These are phyloP conservation scores for Dinoponera quadriceps DNA, from an alignment of 1,140 invertebrate species.

Conservation along the genomic window DNA sequence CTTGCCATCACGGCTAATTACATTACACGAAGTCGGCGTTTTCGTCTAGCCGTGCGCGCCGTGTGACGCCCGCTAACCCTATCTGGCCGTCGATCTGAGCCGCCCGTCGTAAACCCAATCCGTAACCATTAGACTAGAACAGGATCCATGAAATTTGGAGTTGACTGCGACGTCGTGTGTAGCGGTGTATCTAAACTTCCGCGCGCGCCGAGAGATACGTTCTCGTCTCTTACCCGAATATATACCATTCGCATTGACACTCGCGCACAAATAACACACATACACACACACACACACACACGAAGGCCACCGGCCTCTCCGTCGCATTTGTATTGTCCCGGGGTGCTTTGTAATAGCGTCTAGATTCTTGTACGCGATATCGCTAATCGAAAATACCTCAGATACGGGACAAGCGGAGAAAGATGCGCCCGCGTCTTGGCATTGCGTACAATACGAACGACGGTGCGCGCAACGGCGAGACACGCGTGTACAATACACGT, in stretches of 20 bases:
- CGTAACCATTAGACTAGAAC: constrained; percentile 54
- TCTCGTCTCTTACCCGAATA: constrained; percentile 31
- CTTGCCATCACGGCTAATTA: constrained; percentile 10
- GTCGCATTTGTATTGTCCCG: not conserved
- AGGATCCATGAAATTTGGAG: constrained; percentile 55
- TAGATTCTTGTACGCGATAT: constrained; percentile 31
- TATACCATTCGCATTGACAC: not conserved
- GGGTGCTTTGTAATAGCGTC: not conserved
- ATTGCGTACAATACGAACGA: not conserved
- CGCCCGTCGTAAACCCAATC: constrained; percentile 59
- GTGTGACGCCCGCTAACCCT: constrained; percentile 13
- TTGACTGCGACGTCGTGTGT: constrained; percentile 22
- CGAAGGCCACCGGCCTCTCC: not conserved
- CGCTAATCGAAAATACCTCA: constrained; percentile 33
- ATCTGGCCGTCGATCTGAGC: constrained; percentile 39
- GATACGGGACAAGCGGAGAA: constrained; percentile 3
- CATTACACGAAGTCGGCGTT: constrained; percentile 1
- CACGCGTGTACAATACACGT: constrained; percentile 12
- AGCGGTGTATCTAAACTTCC: constrained; percentile 36
- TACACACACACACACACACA: not conserved
- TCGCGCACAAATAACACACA: not conserved
- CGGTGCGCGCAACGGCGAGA: not conserved
- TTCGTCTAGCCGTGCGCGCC: constrained; percentile 1
- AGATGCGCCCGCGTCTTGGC: not conserved
- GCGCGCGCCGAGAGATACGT: constrained; percentile 30